Conservation (phyloP, 2,797 vertebrate genomes). For the Mionectes olivaceus region DNA sequence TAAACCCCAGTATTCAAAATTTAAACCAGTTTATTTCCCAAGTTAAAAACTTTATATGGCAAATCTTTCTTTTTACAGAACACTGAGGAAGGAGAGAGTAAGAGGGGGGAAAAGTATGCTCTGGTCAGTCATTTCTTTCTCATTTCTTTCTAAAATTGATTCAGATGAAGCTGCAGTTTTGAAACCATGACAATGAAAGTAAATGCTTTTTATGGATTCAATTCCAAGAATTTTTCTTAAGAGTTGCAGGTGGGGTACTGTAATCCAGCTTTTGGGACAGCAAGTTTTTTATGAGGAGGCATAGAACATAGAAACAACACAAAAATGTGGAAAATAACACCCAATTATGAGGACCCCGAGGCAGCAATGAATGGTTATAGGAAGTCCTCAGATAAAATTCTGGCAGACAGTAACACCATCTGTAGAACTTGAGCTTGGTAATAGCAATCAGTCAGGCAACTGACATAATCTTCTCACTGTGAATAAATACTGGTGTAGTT, state of each 20-base stretch:
- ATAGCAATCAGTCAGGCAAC: background rate
- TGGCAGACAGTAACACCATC: background rate
- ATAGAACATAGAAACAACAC: background rate
- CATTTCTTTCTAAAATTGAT: background rate
- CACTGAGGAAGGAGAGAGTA: background rate
- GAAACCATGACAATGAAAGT: background rate
- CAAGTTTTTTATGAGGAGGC: background rate
- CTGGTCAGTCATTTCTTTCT: background rate
- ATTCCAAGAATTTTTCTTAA: background rate
- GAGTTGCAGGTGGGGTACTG: background rate
- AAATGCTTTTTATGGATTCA: background rate
- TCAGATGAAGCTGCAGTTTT: background rate
- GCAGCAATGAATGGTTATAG: background rate
- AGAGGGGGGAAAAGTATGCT: rapidly evolving
- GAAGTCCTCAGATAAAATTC: background rate
- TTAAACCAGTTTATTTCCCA: background rate
- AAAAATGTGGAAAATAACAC: background rate
- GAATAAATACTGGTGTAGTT: background rate
- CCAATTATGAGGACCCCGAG: background rate
- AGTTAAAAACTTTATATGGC: background rate
- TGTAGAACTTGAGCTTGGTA: background rate
- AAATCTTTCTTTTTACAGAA: background rate
- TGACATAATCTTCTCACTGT: background rate
- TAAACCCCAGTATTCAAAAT: background rate
- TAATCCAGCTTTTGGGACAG: background rate